Conservation (phyloP, 2,113 vertebrate genomes). For the Rattus rattus region DNA sequence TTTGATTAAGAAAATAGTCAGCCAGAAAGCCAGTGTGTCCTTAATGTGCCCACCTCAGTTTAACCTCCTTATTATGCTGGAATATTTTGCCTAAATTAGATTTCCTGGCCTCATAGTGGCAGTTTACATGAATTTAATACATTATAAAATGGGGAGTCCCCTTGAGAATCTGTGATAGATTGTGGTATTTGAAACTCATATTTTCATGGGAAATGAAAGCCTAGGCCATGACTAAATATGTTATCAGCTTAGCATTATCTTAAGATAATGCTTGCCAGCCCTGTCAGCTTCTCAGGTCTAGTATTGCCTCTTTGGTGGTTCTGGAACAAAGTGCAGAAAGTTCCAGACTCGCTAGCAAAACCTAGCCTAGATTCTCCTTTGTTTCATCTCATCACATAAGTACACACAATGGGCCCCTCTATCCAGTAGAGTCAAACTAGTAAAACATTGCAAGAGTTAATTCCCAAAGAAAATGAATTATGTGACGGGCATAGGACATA, state of each 20-base stretch:
- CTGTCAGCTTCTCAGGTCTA: slow-evolving; percentile 54
- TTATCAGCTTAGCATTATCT: slow-evolving; percentile 82
- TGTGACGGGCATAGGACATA: background rate
- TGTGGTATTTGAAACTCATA: slow-evolving; percentile 69
- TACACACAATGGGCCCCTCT: background rate
- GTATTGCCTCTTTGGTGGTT: slow-evolving; percentile 59
- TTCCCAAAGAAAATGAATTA: background rate
- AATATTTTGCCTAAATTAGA: slow-evolving; percentile 80
- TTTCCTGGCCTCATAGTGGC: slow-evolving; percentile 80
- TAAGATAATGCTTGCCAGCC: slow-evolving; percentile 69
- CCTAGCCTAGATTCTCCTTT: slow-evolving; percentile 35
- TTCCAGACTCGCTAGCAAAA: slow-evolving; percentile 54
- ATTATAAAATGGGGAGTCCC: slow-evolving; percentile 71
- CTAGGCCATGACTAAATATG: slow-evolving; percentile 74
- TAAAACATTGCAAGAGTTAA: background rate
- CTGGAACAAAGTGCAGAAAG: slow-evolving; percentile 57
- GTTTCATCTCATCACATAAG: slow-evolving; percentile 13
- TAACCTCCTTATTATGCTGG: slow-evolving; percentile 73
- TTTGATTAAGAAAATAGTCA: slow-evolving; percentile 73
- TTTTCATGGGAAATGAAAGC: slow-evolving; percentile 79
- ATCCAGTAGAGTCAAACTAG: background rate
- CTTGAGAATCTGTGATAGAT: slow-evolving; percentile 79
- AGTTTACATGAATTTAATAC: slow-evolving; percentile 84
- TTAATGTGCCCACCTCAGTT: slow-evolving; percentile 69
- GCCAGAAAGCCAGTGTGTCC: slow-evolving; percentile 60